Base-by-base conservation (phyloP, 2,888 invertebrate species). In the Hirtodrosophila alboralis region DNA sequence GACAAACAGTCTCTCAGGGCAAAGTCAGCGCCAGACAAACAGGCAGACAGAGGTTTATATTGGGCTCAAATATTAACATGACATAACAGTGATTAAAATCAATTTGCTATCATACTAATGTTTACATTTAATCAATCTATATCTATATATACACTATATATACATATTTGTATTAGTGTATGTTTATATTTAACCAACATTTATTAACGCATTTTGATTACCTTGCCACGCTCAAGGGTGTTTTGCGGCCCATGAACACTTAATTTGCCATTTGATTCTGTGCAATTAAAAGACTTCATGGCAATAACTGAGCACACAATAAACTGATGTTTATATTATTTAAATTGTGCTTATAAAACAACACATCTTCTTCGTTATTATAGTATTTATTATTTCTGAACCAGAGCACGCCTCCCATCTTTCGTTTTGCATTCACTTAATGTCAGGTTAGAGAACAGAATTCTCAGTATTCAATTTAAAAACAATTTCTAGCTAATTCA, bases 221-320 rank as follows among this genome's bases (percentile, higher is more conserved):
- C 76, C 60, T 62, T 53, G 53, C 52, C 54, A 37, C 36, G 44
- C 64, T 78, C 79, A 77, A 78, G 79, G 80, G 66, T 73, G 70
- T 54, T 67, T n/a, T 36, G 26, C 28, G 21, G 37, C 38, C 33
- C 63, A 37, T 41, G 13, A 41, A 28, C 23, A 30, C 21, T 37
- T 38, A 62, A 48, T 53, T 43, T 41, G 41, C 36, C 53, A 34
- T 37, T 63, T 36, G 40, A 43, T 53, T 48, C 48, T 30, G n/a
- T n/a, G 28, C 41, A 56, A 56, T 56, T 68, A 48, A 41, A 51
- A 38, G 49, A 48, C 16, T 34, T 65, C n/a, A 34, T 45, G 23
- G 12, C 30, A 13, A 33, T 21, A 23, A 23, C 23, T 23, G 23
- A 23, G 7, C 8, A 23, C 34, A 9, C n/a, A 31, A 8, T 41